Conservation (phyloP, 2,888 invertebrate genomes). For the Melanargia galathea region DNA sequence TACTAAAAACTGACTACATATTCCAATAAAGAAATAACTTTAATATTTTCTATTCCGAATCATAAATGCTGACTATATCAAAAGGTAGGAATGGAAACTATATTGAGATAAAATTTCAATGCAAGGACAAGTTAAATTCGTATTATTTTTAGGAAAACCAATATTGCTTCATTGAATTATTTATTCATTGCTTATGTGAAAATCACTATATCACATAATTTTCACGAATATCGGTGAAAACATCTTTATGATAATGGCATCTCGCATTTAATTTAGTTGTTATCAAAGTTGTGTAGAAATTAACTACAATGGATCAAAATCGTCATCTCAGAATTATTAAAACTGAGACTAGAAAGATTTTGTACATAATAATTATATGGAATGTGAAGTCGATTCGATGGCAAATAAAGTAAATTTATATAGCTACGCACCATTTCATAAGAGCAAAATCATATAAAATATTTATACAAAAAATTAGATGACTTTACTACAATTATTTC, state of each 20-base stretch:
- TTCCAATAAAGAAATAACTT: constrained; percentile 31
- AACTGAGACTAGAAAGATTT: constrained; percentile 46
- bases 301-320: not conserved
- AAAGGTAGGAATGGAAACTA: constrained; percentile 45
- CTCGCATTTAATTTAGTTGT: not conserved
- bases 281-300: not conserved
- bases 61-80: constrained; percentile 54
- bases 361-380: constrained; percentile 67
- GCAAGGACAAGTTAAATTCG: not conserved
- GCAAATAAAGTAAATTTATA: constrained; percentile 50
- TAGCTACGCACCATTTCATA: constrained; percentile 61
- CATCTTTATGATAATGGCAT: not conserved
- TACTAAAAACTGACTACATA: constrained; percentile 24
- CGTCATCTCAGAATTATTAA: constrained; percentile 7
- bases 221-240: not conserved
- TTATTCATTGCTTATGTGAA: too few species aligned
- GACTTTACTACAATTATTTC: constrained; percentile 40
- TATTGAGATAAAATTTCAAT: constrained; percentile 11
- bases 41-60: constrained; percentile 18
- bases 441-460: constrained; percentile 34
- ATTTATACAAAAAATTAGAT: constrained; percentile 31
- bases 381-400: constrained; percentile 70
- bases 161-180: not conserved
- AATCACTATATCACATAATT: too few species aligned
- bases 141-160: not conserved